These are phyloP conservation scores for Eugnorisma glareosa DNA, from an alignment of 2,888 invertebrate genomes.

Conservation along the genomic window DNA sequence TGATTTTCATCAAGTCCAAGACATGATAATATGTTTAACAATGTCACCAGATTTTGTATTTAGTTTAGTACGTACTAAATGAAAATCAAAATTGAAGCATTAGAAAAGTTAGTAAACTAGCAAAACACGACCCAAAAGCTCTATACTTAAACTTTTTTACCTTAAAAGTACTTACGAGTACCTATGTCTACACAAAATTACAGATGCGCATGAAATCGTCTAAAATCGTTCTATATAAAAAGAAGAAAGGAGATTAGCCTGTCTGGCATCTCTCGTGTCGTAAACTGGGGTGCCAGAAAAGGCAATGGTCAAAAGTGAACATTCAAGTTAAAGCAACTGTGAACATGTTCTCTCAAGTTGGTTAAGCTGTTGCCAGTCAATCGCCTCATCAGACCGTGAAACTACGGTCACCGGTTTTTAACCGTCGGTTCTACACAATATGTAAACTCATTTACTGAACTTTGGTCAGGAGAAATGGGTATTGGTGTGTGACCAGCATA, in stretches of 20 bases:
- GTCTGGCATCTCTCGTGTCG: slow-evolving; percentile 5
- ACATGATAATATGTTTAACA: background rate
- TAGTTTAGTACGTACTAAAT: no score
- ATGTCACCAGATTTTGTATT: background rate
- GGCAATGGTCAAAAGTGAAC: background rate
- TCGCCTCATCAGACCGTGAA: slow-evolving; percentile 26
- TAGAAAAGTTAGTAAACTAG: background rate
- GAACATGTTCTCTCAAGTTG: slow-evolving; percentile 4
- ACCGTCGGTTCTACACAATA: slow-evolving; percentile 4
- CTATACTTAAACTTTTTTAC: background rate
- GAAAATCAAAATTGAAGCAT: background rate
- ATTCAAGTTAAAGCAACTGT: background rate
- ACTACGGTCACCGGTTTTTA: slow-evolving; percentile 11
- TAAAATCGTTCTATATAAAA: background rate
- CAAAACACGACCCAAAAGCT: background rate
- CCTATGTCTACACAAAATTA: background rate
- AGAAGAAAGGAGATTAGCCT: background rate
- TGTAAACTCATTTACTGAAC: background rate
- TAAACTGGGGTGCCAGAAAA: background rate
- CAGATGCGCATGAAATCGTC: background rate
- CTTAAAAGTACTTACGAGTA: no score
- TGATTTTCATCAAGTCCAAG: background rate
- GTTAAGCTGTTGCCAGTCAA: background rate
- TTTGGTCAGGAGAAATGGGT: background rate
- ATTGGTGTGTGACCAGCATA: background rate